A percentile compares a stretch with the other conserved stretches of the same genome.
Evolutionary conservation across 1,140 invertebrate species (phyloP).

Genomic region (Homalodisca vitripennis): DNA sequence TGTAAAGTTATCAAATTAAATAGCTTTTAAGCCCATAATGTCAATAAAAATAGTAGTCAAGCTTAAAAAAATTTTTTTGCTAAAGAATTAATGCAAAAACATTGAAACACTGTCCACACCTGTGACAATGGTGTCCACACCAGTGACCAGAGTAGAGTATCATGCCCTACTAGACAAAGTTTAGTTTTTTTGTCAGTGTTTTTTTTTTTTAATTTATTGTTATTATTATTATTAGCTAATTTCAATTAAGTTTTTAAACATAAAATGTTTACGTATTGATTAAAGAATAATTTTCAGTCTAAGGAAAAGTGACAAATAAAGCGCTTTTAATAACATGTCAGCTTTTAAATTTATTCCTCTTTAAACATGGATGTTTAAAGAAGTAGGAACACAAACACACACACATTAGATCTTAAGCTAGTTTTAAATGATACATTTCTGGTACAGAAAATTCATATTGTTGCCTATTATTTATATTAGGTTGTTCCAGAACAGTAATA

Average conservation of each 20-base stretch:
- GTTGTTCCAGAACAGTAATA: neutral
- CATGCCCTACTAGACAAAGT: too few species aligned
- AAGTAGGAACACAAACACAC: too few species aligned
- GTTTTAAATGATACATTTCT: neutral
- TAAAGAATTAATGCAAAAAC: neutral
- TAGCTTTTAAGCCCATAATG: neutral
- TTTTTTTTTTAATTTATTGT: too few species aligned
- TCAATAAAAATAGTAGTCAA: neutral
- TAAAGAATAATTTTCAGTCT: too few species aligned
- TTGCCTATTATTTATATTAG: neutral
- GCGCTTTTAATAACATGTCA: too few species aligned
- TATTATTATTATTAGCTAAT: too few species aligned
- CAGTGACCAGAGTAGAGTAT: neutral
- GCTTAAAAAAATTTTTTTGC: neutral
- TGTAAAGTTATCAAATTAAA: neutral
- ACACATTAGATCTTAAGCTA: slow-evolving; percentile 7
- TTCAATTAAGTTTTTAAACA: too few species aligned
- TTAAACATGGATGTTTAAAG: too few species aligned
- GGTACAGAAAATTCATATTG: slow-evolving; percentile 6
- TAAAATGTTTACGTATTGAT: too few species aligned
- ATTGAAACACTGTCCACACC: neutral
- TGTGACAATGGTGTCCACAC: neutral
- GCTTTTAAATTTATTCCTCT: too few species aligned
- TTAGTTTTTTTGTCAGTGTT: too few species aligned
- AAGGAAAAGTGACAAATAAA: too few species aligned